Conservation (phyloP, 1,140 invertebrate species). For the Nasonia giraulti region DNA sequence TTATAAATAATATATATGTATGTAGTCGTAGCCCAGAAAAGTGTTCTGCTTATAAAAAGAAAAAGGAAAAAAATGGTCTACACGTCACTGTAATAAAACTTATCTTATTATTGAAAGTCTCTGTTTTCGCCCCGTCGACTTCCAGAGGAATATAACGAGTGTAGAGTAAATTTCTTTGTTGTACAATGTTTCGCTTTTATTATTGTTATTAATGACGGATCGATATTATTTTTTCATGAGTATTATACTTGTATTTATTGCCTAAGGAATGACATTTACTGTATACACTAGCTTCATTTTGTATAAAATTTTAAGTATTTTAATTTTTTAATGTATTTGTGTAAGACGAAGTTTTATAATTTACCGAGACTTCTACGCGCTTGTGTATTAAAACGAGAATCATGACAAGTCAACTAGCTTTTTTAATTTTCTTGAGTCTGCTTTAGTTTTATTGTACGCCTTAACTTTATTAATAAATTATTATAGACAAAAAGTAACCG, state of each 20-base stretch:
- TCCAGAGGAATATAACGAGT: slow-evolving; percentile 12
- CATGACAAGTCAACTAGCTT: slow-evolving; percentile 35
- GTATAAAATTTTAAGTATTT: slow-evolving; percentile 23
- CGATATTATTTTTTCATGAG: slow-evolving; percentile 41
- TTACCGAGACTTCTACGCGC: slow-evolving; percentile 14
- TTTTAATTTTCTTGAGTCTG: slow-evolving; percentile 19
- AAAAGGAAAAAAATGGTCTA: slow-evolving; percentile 59
- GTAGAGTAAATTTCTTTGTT: slow-evolving; percentile 24
- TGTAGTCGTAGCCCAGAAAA: slow-evolving; percentile 64
- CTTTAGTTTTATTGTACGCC: slow-evolving; percentile 9
- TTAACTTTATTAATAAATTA: slow-evolving; percentile 19
- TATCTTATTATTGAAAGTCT: slow-evolving; percentile 37
- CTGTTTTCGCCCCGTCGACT: slow-evolving; percentile 27
- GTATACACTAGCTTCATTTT: slow-evolving; percentile 21
- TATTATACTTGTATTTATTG: slow-evolving; percentile 38
- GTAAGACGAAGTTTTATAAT: slow-evolving; percentile 34
- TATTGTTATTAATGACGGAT: slow-evolving; percentile 30
- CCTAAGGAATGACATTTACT: not conserved
- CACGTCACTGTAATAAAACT: slow-evolving; percentile 53
- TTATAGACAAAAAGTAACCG: not conserved
- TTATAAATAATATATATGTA: slow-evolving; percentile 62
- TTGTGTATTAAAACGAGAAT: slow-evolving; percentile 31
- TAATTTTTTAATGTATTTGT: not conserved
- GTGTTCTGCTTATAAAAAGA: slow-evolving; percentile 68
- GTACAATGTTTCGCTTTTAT: slow-evolving; percentile 43